Base-by-base conservation (phyloP, 2,797 vertebrate genomes). In the Lagocephalus sceleratus region DNA sequence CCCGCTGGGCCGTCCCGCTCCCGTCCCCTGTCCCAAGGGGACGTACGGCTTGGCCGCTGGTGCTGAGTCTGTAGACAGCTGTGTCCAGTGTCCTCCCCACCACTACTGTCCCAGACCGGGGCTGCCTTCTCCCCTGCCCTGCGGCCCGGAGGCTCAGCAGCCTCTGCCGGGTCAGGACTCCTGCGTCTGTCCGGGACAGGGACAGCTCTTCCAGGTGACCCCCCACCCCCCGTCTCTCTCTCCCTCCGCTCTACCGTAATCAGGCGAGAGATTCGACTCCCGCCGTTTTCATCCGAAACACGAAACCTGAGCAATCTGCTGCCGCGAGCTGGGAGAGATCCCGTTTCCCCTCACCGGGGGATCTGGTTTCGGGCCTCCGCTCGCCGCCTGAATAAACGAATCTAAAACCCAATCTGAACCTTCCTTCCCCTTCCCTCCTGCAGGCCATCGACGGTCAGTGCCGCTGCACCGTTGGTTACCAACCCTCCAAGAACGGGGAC, bases 191-290 rank as follows among this genome's bases (percentile, higher is more conserved):
- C 73, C 20, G 0, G 85, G 80, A 41, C 76, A 84, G 5, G 91
- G 91, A 0, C 86, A 86, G 26, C 77, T 76, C 15, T 98, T 97
- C 68, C 96, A 98, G 94, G 96, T 97, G 47, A 69, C 5, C 22
- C 11, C 1, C 9, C 47, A 54, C 6, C 35, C n/a, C 3, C 19
- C 15, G n/a, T 40, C 6, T 11, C 16, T 2, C 3, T 38, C 1
- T 15, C 38, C 19, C 16, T 15, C 5, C 20, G 19, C 7, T 64
- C 20, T n/a, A 60, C 39, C 19, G 7, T 25, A 25, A 25, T 25
- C n/a, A n/a, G n/a, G n/a, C n/a, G 7, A 4, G 7, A 25, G 23
- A 25, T 25, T 25, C 4, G 23, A 25, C 7, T 25, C 23, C 7
- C 23, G 23, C 32, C 14, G 5, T 38, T 67, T 19, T 57, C 47